Evolutionary conservation across 2,888 invertebrate genomes (phyloP).

Genomic region (Cantharis flavilabris): DNA sequence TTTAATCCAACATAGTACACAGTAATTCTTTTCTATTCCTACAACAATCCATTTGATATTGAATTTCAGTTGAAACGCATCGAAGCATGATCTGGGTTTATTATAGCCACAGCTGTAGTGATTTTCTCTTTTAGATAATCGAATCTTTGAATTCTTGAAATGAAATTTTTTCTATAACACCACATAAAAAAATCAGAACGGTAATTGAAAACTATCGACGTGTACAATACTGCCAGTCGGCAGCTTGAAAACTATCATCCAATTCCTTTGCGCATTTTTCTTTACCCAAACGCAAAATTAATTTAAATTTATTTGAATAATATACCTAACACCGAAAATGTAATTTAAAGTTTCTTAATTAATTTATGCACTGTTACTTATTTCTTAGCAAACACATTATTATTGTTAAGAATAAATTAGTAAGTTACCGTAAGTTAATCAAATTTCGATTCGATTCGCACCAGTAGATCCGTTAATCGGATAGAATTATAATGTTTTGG

Average conservation of each 20-base stretch:
- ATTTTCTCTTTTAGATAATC: conserved; percentile 3
- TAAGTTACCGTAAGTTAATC: neutral
- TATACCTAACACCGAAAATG: neutral
- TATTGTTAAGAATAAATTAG: neutral
- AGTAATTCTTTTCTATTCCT: neutral
- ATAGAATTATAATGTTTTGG: neutral
- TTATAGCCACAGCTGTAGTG: neutral
- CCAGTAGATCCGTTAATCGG: neutral
- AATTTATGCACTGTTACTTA: neutral
- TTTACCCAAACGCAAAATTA: neutral
- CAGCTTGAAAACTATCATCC: neutral
- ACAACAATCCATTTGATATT: conserved; percentile 1
- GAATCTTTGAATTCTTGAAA: neutral
- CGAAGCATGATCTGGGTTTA: conserved; percentile 1
- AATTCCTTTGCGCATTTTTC: neutral
- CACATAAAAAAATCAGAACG: neutral
- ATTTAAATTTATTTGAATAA: neutral
- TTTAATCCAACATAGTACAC: neutral
- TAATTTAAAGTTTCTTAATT: neutral
- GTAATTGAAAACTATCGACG: neutral
- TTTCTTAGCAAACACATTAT: neutral
- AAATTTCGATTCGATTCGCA: neutral
- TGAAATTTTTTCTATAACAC: neutral
- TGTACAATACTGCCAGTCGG: neutral
- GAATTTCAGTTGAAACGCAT: neutral